phyloP scores from a whole-genome alignment of 2,797 vertebrate genomes.

The Dendrocincla fuliginosa region DNA sequence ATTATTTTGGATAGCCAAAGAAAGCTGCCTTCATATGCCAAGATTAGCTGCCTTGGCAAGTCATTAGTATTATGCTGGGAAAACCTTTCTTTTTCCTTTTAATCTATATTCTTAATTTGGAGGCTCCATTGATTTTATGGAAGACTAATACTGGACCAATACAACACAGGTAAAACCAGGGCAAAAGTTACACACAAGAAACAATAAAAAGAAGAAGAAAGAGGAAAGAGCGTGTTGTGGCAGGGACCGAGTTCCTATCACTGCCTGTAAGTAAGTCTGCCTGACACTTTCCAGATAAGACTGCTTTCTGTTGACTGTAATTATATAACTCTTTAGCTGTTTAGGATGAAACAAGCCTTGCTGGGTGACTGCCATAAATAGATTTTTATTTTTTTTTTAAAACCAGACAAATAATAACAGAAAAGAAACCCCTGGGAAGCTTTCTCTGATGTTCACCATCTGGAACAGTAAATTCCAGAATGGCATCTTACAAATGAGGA shows the following conservation, averaged over 20 bases:
- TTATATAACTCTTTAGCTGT: slow-evolving; percentile 10
- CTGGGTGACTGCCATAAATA: background rate
- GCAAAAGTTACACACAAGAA: background rate
- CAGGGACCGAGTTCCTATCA: background rate
- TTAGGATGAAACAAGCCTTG: slow-evolving; percentile 30
- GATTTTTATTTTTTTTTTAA: background rate
- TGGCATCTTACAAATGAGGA: background rate
- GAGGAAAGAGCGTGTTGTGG: background rate
- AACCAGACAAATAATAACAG: background rate
- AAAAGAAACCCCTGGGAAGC: background rate
- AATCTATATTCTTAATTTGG: background rate
- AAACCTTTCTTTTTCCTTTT: background rate
- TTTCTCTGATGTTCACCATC: background rate
- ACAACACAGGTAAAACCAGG: background rate
- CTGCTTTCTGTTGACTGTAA: slow-evolving; percentile 25
- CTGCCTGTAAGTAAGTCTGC: background rate
- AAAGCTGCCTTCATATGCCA: background rate
- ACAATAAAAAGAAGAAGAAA: background rate
- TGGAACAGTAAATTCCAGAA: background rate
- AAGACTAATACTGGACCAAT: background rate
- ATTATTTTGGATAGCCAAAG: slow-evolving; percentile 11
- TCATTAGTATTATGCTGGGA: slow-evolving; percentile 21
- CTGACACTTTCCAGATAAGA: slow-evolving; percentile 34
- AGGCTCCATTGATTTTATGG: background rate
- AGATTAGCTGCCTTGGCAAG: slow-evolving; percentile 1